These are phyloP conservation scores for Columba livia DNA, from an alignment of 2,113 vertebrate species.

Conservation along the genomic window DNA sequence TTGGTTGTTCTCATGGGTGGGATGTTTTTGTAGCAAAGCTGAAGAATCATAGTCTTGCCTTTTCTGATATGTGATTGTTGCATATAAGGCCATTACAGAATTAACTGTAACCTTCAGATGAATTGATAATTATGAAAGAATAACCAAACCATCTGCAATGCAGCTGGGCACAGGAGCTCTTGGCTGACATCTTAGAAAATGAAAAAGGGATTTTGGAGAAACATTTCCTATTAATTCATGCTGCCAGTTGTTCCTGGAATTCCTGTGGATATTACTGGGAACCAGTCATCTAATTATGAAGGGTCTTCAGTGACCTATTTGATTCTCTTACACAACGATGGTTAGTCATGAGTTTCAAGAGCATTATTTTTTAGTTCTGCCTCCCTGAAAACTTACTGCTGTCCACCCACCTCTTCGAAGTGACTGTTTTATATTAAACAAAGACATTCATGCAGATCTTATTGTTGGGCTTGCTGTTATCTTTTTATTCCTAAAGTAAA, in stretches of 20 bases:
- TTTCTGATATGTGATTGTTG: background rate
- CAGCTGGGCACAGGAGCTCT: background rate
- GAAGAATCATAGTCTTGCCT: background rate
- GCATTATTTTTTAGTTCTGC: background rate
- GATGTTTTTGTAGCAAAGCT: background rate
- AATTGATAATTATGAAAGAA: background rate
- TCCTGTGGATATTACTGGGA: slow-evolving; percentile 54
- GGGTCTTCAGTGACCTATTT: slow-evolving; percentile 23
- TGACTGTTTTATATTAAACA: background rate
- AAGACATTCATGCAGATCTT: slow-evolving; percentile 16
- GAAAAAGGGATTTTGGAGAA: slow-evolving; percentile 52
- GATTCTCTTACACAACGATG: background rate
- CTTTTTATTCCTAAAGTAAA: slow-evolving; percentile 57
- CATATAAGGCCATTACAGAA: background rate
- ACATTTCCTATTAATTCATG: slow-evolving; percentile 37
- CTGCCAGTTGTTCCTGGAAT: slow-evolving; percentile 19
- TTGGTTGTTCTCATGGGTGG: background rate
- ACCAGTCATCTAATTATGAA: slow-evolving; percentile 33
- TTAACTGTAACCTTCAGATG: background rate
- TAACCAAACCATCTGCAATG: background rate
- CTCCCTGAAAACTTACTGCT: background rate
- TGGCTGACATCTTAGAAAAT: slow-evolving; percentile 28
- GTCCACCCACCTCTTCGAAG: background rate
- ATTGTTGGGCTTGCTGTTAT: slow-evolving; percentile 40
- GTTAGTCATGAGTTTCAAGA: background rate